A percentile compares a stretch with the other conserved stretches of the same genome.
phyloP scores from a whole-genome alignment of 2,888 invertebrate genomes.

The Globia sparganii region DNA sequence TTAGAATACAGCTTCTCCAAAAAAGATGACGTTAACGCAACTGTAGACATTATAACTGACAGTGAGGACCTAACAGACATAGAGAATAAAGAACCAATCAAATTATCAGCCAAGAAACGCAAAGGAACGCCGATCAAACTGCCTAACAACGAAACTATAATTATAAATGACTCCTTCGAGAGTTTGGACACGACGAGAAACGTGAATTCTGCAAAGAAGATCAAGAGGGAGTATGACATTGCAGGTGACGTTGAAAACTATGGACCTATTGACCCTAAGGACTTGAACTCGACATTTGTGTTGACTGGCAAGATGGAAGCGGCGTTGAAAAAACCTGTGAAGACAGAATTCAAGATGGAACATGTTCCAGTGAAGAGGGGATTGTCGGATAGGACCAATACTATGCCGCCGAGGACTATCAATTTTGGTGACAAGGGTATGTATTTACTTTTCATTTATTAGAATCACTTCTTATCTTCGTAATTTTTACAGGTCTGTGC shows the following conservation, averaged over 20 bases:
- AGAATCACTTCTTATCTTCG: not conserved
- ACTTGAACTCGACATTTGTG: slow-evolving; percentile 87
- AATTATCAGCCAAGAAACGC: slow-evolving; percentile 76
- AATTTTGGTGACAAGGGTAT: slow-evolving; percentile 82
- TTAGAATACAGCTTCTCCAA: slow-evolving; percentile 67
- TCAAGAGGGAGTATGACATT: slow-evolving; percentile 76
- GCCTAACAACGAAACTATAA: slow-evolving; percentile 83
- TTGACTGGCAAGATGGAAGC: slow-evolving; percentile 80
- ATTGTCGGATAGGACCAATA: slow-evolving; percentile 83
- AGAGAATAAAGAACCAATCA: slow-evolving; percentile 78
- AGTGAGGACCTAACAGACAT: slow-evolving; percentile 82
- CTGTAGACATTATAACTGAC: slow-evolving; percentile 79
- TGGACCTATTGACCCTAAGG: slow-evolving; percentile 77
- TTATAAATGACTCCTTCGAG: slow-evolving; percentile 86
- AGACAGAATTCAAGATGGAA: slow-evolving; percentile 70
- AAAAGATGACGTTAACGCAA: slow-evolving; percentile 69
- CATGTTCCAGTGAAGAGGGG: slow-evolving; percentile 74
- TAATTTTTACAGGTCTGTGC: not conserved
- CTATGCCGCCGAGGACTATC: slow-evolving; percentile 75
- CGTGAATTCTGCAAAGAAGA: slow-evolving; percentile 82
- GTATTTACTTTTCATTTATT: slow-evolving; percentile 27
- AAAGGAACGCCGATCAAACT: slow-evolving; percentile 86
- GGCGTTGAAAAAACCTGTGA: slow-evolving; percentile 70
- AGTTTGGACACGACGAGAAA: slow-evolving; percentile 78
- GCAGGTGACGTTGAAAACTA: slow-evolving; percentile 77